Percentiles rank a stretch among this genome's conserved stretches.
Evolutionary conservation across 2,113 vertebrate genomes (phyloP).

Genomic region (Anhinga rufa): DNA sequence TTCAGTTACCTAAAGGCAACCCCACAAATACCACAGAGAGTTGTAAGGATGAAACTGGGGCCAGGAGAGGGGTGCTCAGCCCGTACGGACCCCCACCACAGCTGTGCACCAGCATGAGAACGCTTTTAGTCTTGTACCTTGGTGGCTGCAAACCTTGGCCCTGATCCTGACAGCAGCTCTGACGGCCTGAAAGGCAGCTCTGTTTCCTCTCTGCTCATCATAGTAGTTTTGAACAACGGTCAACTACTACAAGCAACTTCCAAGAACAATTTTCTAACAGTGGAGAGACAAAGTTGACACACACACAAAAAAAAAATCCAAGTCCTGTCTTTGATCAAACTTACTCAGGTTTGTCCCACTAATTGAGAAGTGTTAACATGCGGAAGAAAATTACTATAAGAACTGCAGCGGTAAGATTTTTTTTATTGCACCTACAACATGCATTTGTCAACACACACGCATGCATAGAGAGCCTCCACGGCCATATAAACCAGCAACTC

Average conservation of each 20-base stretch:
- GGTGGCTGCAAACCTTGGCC: neutral
- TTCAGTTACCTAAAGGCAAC: neutral
- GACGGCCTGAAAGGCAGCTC: neutral
- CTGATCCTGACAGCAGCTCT: neutral
- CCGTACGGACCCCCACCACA: neutral
- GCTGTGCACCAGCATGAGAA: neutral
- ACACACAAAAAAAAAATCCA: neutral
- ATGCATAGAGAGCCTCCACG: neutral
- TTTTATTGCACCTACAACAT: neutral
- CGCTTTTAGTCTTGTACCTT: neutral
- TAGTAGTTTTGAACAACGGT: neutral
- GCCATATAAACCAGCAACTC: neutral
- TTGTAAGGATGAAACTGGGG: neutral
- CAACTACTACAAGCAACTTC: neutral
- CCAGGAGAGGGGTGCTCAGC: neutral
- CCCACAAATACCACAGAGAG: neutral
- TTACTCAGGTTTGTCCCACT: neutral
- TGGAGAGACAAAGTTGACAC: neutral
- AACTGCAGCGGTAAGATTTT: neutral
- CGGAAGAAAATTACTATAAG: rapidly evolving
- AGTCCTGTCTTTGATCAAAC: neutral
- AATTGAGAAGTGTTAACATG: neutral
- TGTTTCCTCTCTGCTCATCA: neutral
- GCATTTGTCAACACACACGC: neutral
- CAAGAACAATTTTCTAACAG: neutral